These are phyloP conservation scores for Leptinotarsa undecemlineata DNA, from an alignment of 1,140 invertebrate species.

Conservation along the genomic window DNA sequence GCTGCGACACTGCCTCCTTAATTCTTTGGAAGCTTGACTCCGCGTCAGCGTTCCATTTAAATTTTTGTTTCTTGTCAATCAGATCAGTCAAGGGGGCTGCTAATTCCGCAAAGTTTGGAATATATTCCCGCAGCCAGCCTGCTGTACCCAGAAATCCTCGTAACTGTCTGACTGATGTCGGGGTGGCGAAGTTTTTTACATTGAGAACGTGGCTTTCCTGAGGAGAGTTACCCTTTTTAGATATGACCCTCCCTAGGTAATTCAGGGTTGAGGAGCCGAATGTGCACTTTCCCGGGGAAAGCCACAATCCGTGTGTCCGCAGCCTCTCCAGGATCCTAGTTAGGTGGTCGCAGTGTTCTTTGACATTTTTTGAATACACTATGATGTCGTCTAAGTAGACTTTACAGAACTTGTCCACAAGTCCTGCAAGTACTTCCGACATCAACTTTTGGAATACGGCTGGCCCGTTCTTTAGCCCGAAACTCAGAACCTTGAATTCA, in stretches of 20 bases:
- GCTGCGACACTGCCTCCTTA: no score
- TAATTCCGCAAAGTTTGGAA: not conserved
- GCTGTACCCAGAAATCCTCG: constrained; percentile 35
- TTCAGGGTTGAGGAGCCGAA: not conserved
- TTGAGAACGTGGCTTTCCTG: not conserved
- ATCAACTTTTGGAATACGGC: constrained; percentile 18
- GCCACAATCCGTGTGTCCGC: not conserved
- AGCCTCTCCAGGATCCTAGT: constrained; percentile 19
- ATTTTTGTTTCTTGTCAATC: not conserved
- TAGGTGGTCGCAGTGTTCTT: constrained; percentile 16
- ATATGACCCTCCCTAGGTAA: constrained; percentile 17
- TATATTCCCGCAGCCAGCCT: constrained; percentile 25
- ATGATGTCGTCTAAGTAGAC: constrained; percentile 33
- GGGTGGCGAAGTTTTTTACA: not conserved
- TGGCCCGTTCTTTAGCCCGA: no score
- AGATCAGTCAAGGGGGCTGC: not conserved
- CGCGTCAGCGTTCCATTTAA: constrained; percentile 12
- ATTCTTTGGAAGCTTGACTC: no score
- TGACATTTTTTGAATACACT: not conserved
- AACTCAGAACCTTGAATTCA: no score
- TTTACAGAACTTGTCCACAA: constrained; percentile 23
- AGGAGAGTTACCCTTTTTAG: not conserved
- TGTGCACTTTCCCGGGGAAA: constrained; percentile 17
- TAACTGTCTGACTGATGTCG: constrained; percentile 29
- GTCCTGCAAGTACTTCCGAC: constrained; percentile 30